These are phyloP conservation scores for Drosophila kurseongensis DNA, from an alignment of 1,140 invertebrate genomes.

Conservation along the genomic window DNA sequence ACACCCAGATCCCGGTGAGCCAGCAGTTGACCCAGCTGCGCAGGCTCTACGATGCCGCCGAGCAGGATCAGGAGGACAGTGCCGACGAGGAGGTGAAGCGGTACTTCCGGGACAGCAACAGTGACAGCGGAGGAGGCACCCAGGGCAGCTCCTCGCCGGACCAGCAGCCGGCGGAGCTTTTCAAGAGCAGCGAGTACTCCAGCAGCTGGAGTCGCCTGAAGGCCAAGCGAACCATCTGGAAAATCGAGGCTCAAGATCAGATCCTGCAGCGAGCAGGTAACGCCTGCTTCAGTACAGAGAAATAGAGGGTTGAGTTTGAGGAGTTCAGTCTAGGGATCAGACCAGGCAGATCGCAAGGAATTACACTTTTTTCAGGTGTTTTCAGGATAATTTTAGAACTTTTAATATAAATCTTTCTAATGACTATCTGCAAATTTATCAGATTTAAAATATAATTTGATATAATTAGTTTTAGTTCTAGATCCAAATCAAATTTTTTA, in stretches of 20 bases:
- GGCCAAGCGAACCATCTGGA: conserved; percentile 80
- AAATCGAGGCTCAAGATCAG: conserved; percentile 72
- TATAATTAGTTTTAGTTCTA: too few relatives aligned
- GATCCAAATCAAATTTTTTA: too few relatives aligned
- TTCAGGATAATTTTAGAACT: not conserved
- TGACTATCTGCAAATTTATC: too few relatives aligned
- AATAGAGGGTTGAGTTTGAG: conserved; percentile 44
- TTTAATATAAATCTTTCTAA: not conserved
- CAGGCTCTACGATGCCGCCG: conserved; percentile 75
- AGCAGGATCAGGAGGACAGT: conserved; percentile 63
- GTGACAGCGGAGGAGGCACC: conserved; percentile 78
- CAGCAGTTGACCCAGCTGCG: conserved; percentile 77
- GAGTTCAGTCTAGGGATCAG: conserved; percentile 47
- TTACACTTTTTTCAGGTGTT: too few relatives aligned
- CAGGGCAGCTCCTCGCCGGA: conserved; percentile 74
- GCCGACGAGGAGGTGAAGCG: conserved; percentile 84
- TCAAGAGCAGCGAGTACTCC: conserved; percentile 68
- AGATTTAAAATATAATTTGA: too few relatives aligned
- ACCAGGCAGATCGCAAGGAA: not conserved
- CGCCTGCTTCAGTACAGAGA: conserved; percentile 1
- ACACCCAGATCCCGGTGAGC: conserved; percentile 72
- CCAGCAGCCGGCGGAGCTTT: conserved; percentile 40
- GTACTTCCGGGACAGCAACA: conserved; percentile 65
- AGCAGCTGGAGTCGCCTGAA: conserved; percentile 84
- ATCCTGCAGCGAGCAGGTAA: conserved; percentile 74